Evolutionary conservation across 2,888 invertebrate genomes (phyloP), one percentile per base, ranked within the genome.

Genomic region (Himalopsyche anomala): DNA sequence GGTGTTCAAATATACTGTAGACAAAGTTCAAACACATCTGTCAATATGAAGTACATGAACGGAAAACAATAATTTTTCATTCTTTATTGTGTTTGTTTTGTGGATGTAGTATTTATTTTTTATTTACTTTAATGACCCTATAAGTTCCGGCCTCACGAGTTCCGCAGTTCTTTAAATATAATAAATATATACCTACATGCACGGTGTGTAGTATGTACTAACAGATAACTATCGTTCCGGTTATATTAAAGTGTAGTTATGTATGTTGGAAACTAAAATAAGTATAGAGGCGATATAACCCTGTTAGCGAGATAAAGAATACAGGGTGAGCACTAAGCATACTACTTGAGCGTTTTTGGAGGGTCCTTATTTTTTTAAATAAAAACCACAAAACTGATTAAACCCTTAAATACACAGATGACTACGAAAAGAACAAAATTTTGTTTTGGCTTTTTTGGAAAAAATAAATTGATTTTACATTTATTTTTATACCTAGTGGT

Each of bases 241-340:
- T 87, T 88, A 81, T 88, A 88, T 88, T 87, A 88, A 87, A 88
- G 79, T 86, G 87, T 88, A 88, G 88, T 88, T 88, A 88, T 85
- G 62, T 62, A 62, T 62, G 86, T 84, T 83, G 84, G 51, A 87
- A 84, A 87, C 88, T 87, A 80, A 88, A 88, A 87, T 88, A 88
- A 87, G 88, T 87, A 87, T 87, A 87, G 86, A 87, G 86, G 88
- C 85, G 84, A 84, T 85, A 87, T 88, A 88, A 88, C 88, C 87
- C 87, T 87, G 86, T 87, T 88, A 87, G 87, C 86, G 86, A 87
- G 87, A 88, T 88, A 87, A 87, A 88, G 85, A 84, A 87, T 85
- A 88, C 87, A 86, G 86, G 87, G 87, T 86, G 87, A n/a, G 62
- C 74, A 8, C 8, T 11, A 62, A 62, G 5, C 36, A 45, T 62